A percentile compares a stretch with the other conserved stretches of the same genome.
Evolutionary conservation across 1,140 invertebrate genomes (phyloP).

Genomic region (Meloidogyne chitwoodi): DNA sequence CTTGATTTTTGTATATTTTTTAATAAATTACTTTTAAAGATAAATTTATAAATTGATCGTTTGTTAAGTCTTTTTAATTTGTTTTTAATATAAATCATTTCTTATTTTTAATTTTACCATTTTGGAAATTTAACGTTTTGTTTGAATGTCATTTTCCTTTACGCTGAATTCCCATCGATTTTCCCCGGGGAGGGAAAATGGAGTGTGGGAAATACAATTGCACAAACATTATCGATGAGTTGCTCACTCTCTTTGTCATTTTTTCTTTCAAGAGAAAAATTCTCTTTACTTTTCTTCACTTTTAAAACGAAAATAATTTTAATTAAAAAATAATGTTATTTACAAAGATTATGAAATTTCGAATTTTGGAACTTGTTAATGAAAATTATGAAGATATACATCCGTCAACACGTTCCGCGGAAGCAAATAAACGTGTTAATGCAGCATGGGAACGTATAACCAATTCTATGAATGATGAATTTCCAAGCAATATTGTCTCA

Average conservation of each 20-base stretch:
- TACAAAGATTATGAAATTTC: background rate
- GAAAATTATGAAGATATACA: background rate
- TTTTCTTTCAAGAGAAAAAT: background rate
- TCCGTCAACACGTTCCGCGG: background rate
- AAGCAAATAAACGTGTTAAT: background rate
- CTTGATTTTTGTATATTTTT: background rate
- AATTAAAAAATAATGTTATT: background rate
- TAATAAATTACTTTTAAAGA: too few species aligned
- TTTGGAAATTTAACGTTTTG: background rate
- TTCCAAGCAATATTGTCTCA: background rate
- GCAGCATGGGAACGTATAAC: background rate
- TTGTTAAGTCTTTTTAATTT: too few species aligned
- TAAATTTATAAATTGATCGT: too few species aligned
- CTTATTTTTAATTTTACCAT: background rate
- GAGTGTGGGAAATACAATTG: background rate
- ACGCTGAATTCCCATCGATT: slow-evolving; percentile 3
- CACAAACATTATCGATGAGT: background rate
- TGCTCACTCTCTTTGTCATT: background rate
- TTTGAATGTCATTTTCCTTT: background rate
- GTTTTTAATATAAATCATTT: too few species aligned
- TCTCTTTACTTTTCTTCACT: background rate
- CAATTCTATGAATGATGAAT: background rate
- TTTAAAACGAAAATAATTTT: background rate
- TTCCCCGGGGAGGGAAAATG: background rate
- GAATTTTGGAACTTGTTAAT: background rate